Percentiles rank a stretch among this genome's conserved stretches.
Evolutionary conservation across 2,797 vertebrate genomes (phyloP).

Genomic region (Simalia tracyae): DNA sequence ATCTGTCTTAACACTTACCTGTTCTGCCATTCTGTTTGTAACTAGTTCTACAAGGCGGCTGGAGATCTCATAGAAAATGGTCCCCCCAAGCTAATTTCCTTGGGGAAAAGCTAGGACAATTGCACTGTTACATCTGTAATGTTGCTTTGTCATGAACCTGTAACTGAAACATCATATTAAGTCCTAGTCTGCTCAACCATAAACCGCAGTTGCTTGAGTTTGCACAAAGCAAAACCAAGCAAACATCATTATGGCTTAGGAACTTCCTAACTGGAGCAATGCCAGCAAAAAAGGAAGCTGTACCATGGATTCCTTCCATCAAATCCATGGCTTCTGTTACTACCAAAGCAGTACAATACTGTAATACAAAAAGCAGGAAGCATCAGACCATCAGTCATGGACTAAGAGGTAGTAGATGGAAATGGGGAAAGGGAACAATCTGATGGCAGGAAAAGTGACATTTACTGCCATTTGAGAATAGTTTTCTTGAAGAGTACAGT

Average conservation of each 20-base stretch:
- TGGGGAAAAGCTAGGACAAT: neutral
- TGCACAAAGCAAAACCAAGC: neutral
- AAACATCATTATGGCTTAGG: neutral
- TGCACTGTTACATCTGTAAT: neutral
- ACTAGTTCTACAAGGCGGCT: neutral
- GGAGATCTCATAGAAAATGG: neutral
- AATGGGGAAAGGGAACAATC: too few relatives aligned
- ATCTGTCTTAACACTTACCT: neutral
- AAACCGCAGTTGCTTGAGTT: neutral
- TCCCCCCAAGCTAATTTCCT: neutral
- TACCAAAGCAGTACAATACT: neutral
- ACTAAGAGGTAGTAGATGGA: neutral
- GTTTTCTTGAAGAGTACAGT: neutral
- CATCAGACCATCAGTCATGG: neutral
- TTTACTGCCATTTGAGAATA: neutral
- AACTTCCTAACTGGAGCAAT: neutral
- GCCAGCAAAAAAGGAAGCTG: neutral
- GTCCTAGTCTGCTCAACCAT: neutral
- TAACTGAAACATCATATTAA: neutral
- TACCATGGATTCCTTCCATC: neutral
- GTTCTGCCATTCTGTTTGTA: neutral
- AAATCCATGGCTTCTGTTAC: neutral
- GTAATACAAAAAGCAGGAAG: neutral
- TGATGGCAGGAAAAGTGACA: neutral
- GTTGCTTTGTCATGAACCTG: neutral